A percentile compares a stretch with the other conserved stretches of the same genome.
phyloP scores from a whole-genome alignment of 2,888 invertebrate species.

The Eumerus sabulonum region DNA sequence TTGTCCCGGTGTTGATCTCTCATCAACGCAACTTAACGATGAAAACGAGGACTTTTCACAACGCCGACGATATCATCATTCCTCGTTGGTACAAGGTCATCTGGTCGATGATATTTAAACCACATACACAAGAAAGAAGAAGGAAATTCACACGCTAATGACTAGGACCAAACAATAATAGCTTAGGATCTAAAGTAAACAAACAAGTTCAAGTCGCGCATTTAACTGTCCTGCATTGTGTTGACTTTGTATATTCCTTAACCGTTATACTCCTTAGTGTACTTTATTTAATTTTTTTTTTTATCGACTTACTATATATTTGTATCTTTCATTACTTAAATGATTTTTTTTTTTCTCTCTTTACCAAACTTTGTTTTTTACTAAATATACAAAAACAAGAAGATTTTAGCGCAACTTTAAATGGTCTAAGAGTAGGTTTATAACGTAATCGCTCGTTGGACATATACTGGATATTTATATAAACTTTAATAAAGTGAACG shows the following conservation, averaged over 20 bases:
- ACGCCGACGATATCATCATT: constrained; percentile 95
- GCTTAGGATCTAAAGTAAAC: constrained; percentile 52
- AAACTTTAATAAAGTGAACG: constrained; percentile 33
- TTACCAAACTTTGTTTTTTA: constrained; percentile 5
- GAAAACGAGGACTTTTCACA: constrained; percentile 97
- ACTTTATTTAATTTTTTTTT: constrained; percentile 18
- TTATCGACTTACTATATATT: constrained; percentile 24
- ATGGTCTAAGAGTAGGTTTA: too few relatives aligned
- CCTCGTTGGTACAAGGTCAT: constrained; percentile 85
- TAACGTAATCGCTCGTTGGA: constrained; percentile 29
- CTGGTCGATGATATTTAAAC: constrained; percentile 75
- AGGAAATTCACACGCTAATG: constrained; percentile 17
- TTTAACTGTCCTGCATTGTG: constrained; percentile 52
- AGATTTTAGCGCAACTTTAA: background rate
- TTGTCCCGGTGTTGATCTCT: constrained; percentile 88
- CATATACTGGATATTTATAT: constrained; percentile 53
- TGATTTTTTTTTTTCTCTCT: constrained; percentile 5
- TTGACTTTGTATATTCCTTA: constrained; percentile 24
- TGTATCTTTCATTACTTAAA: constrained; percentile 6
- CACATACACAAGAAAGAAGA: constrained; percentile 12
- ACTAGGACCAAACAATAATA: constrained; percentile 64
- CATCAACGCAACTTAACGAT: constrained; percentile 93
- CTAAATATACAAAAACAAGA: constrained; percentile 28
- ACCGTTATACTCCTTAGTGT: constrained; percentile 25
- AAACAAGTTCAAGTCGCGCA: constrained; percentile 25